Conservation (phyloP, 2,888 invertebrate genomes). For the Physocephala rufipes region DNA sequence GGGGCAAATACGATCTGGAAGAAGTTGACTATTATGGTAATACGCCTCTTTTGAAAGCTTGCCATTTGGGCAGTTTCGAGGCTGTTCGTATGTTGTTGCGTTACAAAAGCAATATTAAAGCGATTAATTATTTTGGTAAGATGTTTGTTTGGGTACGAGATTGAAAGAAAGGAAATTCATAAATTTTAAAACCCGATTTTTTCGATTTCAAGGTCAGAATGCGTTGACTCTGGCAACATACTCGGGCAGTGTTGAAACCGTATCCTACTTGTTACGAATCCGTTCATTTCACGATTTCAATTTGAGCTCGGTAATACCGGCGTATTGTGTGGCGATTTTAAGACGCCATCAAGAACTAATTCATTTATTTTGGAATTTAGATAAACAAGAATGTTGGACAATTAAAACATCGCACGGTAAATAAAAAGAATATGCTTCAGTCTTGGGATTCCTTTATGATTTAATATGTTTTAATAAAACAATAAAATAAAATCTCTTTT, state of each 20-base stretch:
- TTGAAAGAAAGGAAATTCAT: too few relatives aligned
- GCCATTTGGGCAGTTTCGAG: constrained; percentile 54
- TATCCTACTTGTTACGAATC: constrained; percentile 52
- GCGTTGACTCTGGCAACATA: constrained; percentile 61
- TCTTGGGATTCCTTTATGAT: not conserved
- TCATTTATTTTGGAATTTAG: constrained; percentile 50
- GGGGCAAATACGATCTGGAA: constrained; percentile 51
- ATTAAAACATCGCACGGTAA: constrained; percentile 47
- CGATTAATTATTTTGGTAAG: constrained; percentile 59
- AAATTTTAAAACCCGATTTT: too few relatives aligned
- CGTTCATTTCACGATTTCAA: constrained; percentile 61
- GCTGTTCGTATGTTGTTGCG: constrained; percentile 53
- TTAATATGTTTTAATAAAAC: not conserved
- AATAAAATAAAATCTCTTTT: not conserved
- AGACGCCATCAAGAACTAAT: constrained; percentile 52
- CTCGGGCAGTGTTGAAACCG: constrained; percentile 52
- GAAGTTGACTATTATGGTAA: constrained; percentile 60
- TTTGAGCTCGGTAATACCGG: constrained; percentile 60
- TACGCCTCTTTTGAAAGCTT: constrained; percentile 61
- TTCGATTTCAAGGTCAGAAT: constrained; percentile 57
- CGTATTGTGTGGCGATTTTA: constrained; percentile 59
- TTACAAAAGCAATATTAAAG: constrained; percentile 54
- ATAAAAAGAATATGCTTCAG: not conserved
- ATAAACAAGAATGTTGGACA: constrained; percentile 41
- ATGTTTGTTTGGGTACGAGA: not conserved